Percentiles rank a stretch among this genome's conserved stretches.
Conservation (phyloP, 2,888 invertebrate species). For the Lampropteryx suffumata region DNA sequence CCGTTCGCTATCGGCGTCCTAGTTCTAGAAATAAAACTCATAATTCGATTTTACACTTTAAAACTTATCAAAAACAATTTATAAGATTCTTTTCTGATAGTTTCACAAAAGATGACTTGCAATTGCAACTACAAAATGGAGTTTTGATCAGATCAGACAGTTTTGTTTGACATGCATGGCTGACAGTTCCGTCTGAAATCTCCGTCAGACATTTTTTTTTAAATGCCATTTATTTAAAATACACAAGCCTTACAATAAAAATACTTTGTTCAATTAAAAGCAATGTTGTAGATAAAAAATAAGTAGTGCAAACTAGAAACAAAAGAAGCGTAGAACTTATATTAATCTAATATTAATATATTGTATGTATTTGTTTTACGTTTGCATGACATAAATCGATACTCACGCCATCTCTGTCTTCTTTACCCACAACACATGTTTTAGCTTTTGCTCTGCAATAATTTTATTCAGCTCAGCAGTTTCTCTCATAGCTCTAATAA, state of each 20-base stretch:
- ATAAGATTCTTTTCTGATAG: not conserved
- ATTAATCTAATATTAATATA: too few relatives aligned
- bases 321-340: too few relatives aligned
- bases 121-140: too few relatives aligned
- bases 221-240: too few relatives aligned
- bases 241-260: too few relatives aligned
- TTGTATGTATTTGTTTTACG: too few relatives aligned
- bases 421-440: constrained; percentile 73
- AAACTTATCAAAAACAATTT: not conserved
- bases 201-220: too few relatives aligned
- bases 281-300: too few relatives aligned
- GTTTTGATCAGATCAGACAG: not conserved
- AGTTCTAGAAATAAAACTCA: constrained; percentile 61
- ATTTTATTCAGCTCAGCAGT: constrained; percentile 85
- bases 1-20: constrained; percentile 57
- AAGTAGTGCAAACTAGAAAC: too few relatives aligned
- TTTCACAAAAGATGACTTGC: constrained; percentile 3
- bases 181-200: too few relatives aligned
- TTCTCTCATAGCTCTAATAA: constrained; percentile 77
- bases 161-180: constrained; percentile 1
- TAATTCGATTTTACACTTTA: constrained; percentile 41
- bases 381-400: not conserved
- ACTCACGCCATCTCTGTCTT: constrained; percentile 72
- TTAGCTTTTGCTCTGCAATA: constrained; percentile 82
- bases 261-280: too few relatives aligned